Evolutionary conservation across 2,797 vertebrate species (phyloP).

Genomic region (Myiotriccus ornatus): DNA sequence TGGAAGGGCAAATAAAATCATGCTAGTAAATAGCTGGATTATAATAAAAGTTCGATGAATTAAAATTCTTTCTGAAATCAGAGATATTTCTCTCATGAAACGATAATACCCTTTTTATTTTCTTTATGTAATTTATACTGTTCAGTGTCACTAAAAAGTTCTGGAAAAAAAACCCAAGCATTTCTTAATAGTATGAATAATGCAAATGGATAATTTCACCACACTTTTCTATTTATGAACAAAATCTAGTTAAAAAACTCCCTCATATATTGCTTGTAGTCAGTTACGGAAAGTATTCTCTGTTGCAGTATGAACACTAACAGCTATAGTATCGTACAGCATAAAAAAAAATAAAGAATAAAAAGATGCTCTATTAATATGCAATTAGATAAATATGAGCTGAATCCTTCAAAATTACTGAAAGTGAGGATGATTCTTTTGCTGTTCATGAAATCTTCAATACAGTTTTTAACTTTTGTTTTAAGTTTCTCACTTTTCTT

Average conservation of each 20-base stretch:
- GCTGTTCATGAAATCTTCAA: neutral
- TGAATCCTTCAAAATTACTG: neutral
- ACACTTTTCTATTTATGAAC: neutral
- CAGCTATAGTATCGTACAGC: neutral
- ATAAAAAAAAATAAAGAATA: neutral
- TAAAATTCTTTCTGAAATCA: neutral
- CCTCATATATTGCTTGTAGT: neutral
- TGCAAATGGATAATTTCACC: neutral
- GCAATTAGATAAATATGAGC: neutral
- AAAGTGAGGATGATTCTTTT: neutral
- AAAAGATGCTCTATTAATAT: neutral
- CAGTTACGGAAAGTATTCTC: neutral
- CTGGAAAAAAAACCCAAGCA: neutral
- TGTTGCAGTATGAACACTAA: neutral
- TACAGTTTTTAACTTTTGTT: neutral
- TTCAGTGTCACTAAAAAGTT: neutral
- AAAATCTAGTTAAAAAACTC: neutral
- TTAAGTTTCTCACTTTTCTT: neutral
- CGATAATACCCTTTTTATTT: neutral
- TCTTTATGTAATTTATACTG: neutral
- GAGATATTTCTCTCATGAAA: neutral
- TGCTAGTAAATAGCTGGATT: neutral
- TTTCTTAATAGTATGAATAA: neutral
- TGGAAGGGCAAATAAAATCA: neutral
- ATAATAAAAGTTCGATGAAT: neutral